Base-by-base conservation (phyloP, 2,888 invertebrate species). In the Leucophenga maculata region DNA sequence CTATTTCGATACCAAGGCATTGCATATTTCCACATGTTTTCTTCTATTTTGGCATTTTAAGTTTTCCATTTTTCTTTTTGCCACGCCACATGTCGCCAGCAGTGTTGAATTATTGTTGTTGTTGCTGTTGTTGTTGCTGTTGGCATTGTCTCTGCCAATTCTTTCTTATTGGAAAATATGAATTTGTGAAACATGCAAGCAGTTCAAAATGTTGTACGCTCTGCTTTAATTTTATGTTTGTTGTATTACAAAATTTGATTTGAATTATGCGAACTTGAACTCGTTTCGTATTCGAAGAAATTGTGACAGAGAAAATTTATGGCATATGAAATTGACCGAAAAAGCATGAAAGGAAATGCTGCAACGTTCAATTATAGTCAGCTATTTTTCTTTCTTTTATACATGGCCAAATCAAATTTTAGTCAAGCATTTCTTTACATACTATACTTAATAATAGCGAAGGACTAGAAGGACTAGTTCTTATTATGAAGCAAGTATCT, bases 31-130 rank as follows among this genome's bases (percentile, higher is more conserved):
- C 26, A 26, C 26, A 82, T 82, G 80, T 74, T 83, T 80, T 80
- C 74, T 76, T 69, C 75, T 72, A 82, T 80, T 83, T 78, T 80
- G 16, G 4, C 54, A 54, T 54, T 54, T 54, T 9, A 20, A 54
- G 54, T 54, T 20, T 22, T 54, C 18, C 54, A 74, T 55, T 55
- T 60, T 83, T 80, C 65, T 82, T 79, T 83, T 76, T 76, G 76
- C 72, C 74, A 72, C n/a, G 82, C 84, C 84, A 82, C 80, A 80
- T 80, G 80, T 80, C 80, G 80, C 84, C 80, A 74, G 82, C 76
- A 72, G 70, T 62, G 68, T 14, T 60, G 60, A 60, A 39, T 74
- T 75, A 83, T 75, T 78, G 74, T 76, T 74, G 18, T 57, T 64
- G 50, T 67, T 70, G 66, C 55, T 66, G 68, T 65, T 69, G 48